Evolutionary conservation across 2,888 invertebrate genomes (phyloP), one percentile per base, ranked within the genome.

Genomic region (Dysmachus trigonus): DNA sequence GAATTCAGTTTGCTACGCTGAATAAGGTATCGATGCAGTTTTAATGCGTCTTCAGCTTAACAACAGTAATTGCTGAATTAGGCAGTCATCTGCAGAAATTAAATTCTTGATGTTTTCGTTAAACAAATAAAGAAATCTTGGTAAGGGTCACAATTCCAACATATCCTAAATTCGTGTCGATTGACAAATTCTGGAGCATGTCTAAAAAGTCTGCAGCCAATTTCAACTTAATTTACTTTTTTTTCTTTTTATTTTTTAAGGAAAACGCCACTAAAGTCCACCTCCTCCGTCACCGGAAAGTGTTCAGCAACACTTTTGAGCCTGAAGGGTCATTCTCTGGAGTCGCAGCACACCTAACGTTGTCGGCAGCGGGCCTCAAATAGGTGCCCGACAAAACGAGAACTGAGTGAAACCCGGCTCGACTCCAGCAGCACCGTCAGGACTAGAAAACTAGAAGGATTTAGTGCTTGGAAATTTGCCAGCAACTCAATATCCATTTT

Each of bases 401-500:
- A 62, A 8, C 10, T 2, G 8, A 62, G 2, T 1, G 27, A 62
- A 62, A 2, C 62, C 10, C 4, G 10, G 10, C 62, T 62, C 22
- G 22, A 27, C 8, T 6, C 62, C 62, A n/a, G n/a, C n/a, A n/a
- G n/a, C n/a, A n/a, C n/a, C n/a, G n/a, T n/a, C n/a, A 62, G 62
- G 10, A 62, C 62, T 27, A 18, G 8, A 30, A 47, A 77, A 38
- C 30, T 73, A 15, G 33, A 73, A n/a, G 73, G 73, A 73, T 27
- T 47, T 77, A 27, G 30, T 35, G 38, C 35, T 79, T 79, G 79
- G 79, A 47, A 38, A 79, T 79, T 41, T 79, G 79, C 79, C 79
- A 79, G 47, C 33, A 47, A 31, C 22, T 81, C 81, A 81, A 62
- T 81, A 81, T 81, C 53, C 81, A 81, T 81, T 79, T 81, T 53